Base-by-base conservation (phyloP, 2,797 vertebrate species). In the Iguana delicatissima region DNA sequence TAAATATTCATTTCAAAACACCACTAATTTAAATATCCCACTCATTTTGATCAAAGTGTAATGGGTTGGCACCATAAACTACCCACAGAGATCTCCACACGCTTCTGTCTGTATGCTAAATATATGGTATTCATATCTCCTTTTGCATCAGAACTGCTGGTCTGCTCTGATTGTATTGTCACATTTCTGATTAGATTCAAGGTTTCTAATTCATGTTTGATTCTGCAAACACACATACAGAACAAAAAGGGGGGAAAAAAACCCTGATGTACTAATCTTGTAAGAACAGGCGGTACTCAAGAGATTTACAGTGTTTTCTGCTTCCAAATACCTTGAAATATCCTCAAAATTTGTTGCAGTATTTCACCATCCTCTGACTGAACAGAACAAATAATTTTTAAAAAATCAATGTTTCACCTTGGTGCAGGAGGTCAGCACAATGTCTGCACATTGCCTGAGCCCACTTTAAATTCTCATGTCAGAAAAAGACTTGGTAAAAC, bases 301-400 rank as follows among this genome's bases (percentile, higher is more conserved):
- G 74, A 87, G 74, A 79, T 87, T 87, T 46, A 32, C n/a, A 59
- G 2, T 42, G 35, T 84, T 84, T 50, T 62, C 14, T 64, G 20
- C 82, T 89, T 62, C 42, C 42, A 84, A 89, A 50, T 84, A 32
- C 88, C 73, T 89, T 62, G 42, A 89, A 77, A 29, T 64, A 32
- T 18, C 29, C 57, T 50, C 74, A 3, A 6, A n/a, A n/a, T 87
- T 50, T 87, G 59, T 64, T 79, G 38, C 38, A 79, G 57, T 87
- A 74, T 87, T 87, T 79, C 74, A 79, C 13, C 8, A 32, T 42
- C 24, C 1, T 35, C 55, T 26, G 24, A 42, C 86, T 87, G 42
- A 79, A n/a, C 38, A 87, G 38, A 80, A 62, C 35, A 87, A 87
- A 22, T 79, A 74, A 57, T 69, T 50, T 46, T 52, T 20, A 57